phyloP scores from a whole-genome alignment of 2,797 vertebrate genomes.

The Lindbergichthys nudifrons region DNA sequence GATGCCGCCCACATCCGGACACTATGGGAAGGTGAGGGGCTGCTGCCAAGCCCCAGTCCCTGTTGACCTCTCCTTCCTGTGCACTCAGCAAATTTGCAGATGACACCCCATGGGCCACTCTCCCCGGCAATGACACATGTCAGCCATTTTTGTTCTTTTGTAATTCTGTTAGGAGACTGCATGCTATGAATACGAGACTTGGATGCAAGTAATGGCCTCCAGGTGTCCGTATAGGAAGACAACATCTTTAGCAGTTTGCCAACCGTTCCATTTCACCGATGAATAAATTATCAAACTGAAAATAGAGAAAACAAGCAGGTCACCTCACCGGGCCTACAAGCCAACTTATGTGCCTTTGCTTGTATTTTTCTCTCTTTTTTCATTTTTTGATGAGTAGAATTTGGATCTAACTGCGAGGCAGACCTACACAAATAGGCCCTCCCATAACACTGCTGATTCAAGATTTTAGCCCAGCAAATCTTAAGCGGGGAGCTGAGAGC shows the following conservation, averaged over 20 bases:
- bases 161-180: conserved; percentile 45
- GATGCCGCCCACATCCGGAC: conserved; percentile 80
- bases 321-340: conserved; percentile 34
- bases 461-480: conserved; percentile 79
- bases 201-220: conserved; percentile 1
- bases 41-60: conserved; percentile 82
- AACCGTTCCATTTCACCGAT: conserved; percentile 24
- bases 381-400: conserved; percentile 62
- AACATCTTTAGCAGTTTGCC: conserved; percentile 37
- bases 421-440: conserved; percentile 69
- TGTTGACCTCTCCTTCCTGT: conserved; percentile 78
- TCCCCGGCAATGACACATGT: conserved; percentile 63
- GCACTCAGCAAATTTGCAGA: conserved; percentile 75
- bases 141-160: conserved; percentile 67
- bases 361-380: conserved; percentile 9
- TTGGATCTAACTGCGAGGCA: conserved; percentile 67
- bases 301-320: conserved; percentile 17
- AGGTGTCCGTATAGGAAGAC: conserved; percentile 11
- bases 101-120: conserved; percentile 60
- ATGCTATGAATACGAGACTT: conserved; percentile 7
- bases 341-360: conserved; percentile 39
- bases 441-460: conserved; percentile 78
- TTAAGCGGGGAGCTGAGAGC: conserved; percentile 74
- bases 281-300: conserved; percentile 32
- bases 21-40: conserved; percentile 83